Evolutionary conservation across 2,888 invertebrate species (phyloP).

Genomic region (Brassicogethes aeneus): DNA sequence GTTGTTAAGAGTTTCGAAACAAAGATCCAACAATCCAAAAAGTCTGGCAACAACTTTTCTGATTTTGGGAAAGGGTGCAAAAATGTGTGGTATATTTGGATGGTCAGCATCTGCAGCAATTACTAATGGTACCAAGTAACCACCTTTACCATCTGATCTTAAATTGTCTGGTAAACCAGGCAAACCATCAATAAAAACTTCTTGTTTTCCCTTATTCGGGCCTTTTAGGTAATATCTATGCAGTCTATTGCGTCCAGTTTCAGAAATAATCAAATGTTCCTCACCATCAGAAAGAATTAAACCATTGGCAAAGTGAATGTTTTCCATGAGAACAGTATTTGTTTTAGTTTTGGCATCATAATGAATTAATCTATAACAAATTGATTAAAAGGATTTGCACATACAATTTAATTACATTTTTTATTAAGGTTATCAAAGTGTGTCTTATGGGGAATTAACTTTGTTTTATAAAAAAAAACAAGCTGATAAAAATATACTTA

Average conservation of each 20-base stretch:
- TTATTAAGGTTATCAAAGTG: no score
- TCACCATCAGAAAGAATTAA: conserved; percentile 72
- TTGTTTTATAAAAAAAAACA: no score
- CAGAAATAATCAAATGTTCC: conserved; percentile 71
- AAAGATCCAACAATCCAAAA: conserved; percentile 50
- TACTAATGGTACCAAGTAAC: conserved; percentile 57
- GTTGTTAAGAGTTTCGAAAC: conserved; percentile 53
- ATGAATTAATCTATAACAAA: conserved; percentile 60
- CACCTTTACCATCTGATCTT: conserved; percentile 45
- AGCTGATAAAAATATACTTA: no score
- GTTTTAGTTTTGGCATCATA: conserved; percentile 70
- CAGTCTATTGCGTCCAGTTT: conserved; percentile 59
- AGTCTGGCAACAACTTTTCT: conserved; percentile 58
- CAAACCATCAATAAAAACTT: conserved; percentile 72
- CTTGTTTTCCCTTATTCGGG: conserved; percentile 65
- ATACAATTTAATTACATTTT: no score
- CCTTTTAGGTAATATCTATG: conserved; percentile 73
- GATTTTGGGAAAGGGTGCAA: conserved; percentile 53
- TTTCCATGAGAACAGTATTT: conserved; percentile 65
- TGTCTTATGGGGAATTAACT: no score
- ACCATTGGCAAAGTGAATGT: conserved; percentile 84
- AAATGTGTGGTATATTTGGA: conserved; percentile 46
- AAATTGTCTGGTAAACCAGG: conserved; percentile 69
- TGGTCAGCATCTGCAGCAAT: conserved; percentile 45
- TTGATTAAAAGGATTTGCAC: no score